Percentiles rank a stretch among this genome's conserved stretches.
phyloP scores from a whole-genome alignment of 2,113 vertebrate species.

The Nycticryphes semicollaris region DNA sequence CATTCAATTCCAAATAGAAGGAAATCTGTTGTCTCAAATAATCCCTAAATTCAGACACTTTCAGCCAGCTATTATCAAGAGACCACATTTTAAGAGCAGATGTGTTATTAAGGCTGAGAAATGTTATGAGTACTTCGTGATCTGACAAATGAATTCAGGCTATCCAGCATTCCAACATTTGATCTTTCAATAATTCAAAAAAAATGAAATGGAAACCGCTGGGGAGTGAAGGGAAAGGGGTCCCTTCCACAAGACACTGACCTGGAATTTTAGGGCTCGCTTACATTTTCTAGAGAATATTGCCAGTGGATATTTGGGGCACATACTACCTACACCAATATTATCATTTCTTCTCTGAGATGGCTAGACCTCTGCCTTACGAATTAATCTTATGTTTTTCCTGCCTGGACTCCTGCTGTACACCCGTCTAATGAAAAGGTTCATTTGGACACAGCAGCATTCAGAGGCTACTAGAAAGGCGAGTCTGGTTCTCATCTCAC shows the following conservation, averaged over 20 bases:
- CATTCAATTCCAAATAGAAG: conserved; percentile 84
- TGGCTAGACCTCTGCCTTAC: not conserved
- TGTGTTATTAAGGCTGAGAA: conserved; percentile 86
- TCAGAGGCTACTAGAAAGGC: not conserved
- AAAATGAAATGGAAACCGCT: conserved; percentile 68
- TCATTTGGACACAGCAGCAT: not conserved
- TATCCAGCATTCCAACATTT: conserved; percentile 78
- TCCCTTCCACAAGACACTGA: not conserved
- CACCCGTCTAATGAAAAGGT: not conserved
- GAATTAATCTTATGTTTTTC: not conserved
- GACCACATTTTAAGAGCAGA: conserved; percentile 87
- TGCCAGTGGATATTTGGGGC: not conserved
- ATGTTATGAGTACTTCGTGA: conserved; percentile 85
- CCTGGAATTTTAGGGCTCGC: not conserved
- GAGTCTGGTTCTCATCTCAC: not conserved
- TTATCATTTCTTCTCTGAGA: not conserved
- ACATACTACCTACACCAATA: not conserved
- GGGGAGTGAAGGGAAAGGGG: not conserved
- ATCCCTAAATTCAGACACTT: conserved; percentile 87
- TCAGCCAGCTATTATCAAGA: conserved; percentile 85
- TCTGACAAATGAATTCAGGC: conserved; percentile 84
- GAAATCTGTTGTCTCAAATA: conserved; percentile 87
- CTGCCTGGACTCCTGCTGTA: not conserved
- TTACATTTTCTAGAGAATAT: not conserved
- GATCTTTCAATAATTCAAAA: conserved; percentile 76